Evolutionary conservation across 2,888 invertebrate species (phyloP), one percentile per base, ranked within the genome.

Genomic region (Baccha elongata): DNA sequence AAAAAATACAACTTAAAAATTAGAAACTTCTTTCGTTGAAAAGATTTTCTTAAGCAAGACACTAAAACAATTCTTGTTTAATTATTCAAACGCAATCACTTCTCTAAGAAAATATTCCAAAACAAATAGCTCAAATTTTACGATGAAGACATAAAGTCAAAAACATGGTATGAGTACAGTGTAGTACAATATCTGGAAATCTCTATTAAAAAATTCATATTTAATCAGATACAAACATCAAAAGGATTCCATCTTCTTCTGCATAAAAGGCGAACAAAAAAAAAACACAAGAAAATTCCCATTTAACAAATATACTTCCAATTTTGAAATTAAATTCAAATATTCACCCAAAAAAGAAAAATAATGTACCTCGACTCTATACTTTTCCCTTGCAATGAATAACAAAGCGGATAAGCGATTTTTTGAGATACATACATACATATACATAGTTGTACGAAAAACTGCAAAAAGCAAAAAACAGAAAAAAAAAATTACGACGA

Each of bases 351-450:
- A 75, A 32, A 68, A 19, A 40, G n/a, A 60, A 46, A n/a, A 19
- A 26, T 17, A 23, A 19, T 23, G 8, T 11, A 26, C 37, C 29
- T 29, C 23, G 23, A 19, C 26, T 3, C 23, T 46, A 15, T 26
- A 7, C 11, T 10, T 35, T 19, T 10, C 21, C 13, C 11, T 10
- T 44, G 29, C 75, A 42, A 68, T 68, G 60, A 62, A 68, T 75
- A 68, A 62, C 75, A 75, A 75, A 68, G 44, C 44, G 42, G 37
- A 60, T 52, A 75, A 75, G 60, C 75, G 68, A 68, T 62, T 62
- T 62, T 42, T 10, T 23, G 68, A 60, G 40, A 13, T 58, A 58
- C 26, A 48, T 6, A 26, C 26, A 26, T 6, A 26, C 26, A 26
- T 6, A 26, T 6, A 26, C 26, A 26, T 6, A 26, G 6, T 4